Conservation (phyloP, 2,797 vertebrate species). For the Macropus fuliginosus region DNA sequence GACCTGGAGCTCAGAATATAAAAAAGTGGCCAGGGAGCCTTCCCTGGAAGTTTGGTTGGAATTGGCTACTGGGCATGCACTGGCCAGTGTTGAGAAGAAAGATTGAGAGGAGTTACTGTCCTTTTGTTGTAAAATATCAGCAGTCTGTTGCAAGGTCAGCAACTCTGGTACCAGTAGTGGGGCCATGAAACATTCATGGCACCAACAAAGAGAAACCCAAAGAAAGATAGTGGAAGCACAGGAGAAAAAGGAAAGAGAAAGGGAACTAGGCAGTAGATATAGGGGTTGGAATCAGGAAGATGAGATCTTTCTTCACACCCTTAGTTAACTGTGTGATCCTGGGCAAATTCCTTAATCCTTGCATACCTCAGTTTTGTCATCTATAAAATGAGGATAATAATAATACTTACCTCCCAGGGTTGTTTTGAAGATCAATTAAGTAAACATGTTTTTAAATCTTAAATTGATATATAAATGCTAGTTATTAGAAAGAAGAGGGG, state of each 20-base stretch:
- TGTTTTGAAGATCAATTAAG: background rate
- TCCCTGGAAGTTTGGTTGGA: background rate
- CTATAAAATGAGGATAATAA: background rate
- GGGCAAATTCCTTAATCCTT: background rate
- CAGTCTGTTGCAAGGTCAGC: background rate
- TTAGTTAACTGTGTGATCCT: background rate
- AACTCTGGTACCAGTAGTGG: background rate
- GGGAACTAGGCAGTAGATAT: background rate
- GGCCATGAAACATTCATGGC: background rate
- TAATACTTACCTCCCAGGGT: background rate
- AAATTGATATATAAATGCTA: background rate
- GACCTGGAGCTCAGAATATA: background rate
- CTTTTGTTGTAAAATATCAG: background rate
- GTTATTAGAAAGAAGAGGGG: background rate
- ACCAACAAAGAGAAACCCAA: background rate
- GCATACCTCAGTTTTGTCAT: background rate
- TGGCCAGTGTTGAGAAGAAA: background rate
- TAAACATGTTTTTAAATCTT: background rate
- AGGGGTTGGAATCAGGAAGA: background rate
- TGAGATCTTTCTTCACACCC: background rate
- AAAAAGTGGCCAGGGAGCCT: background rate
- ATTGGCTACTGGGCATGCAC: background rate
- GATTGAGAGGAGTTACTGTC: background rate
- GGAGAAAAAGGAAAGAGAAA: slow-evolving; percentile 7
- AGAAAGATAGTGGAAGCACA: background rate